Base-by-base conservation (phyloP, 2,797 vertebrate species). In the Catostomus latipinnis region DNA sequence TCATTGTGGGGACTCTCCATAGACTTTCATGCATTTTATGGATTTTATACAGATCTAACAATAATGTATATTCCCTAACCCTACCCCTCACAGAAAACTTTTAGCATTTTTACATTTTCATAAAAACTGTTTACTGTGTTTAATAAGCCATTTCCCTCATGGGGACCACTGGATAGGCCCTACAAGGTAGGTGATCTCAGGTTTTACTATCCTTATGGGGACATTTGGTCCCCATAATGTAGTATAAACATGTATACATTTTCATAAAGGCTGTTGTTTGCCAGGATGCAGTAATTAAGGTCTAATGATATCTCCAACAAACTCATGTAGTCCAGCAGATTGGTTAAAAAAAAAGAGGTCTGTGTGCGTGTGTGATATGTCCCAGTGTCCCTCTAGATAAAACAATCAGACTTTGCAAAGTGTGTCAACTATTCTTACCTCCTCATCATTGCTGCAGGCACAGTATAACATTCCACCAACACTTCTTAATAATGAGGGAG, bases 351-450 rank as follows among this genome's bases (percentile, higher is more conserved):
- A 63, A 63, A 63, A 63, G 68, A 78, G 76, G 69, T 57, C 48
- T 71, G 49, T 53, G 56, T 74, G 56, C 22, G 3, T 71, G 52
- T 70, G n/a, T 46, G 65, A 22, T 56, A 67, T 69, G 60, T 69
- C 69, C 70, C 70, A 61, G 43, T 69, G 62, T 73, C 76, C 76
- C 81, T 75, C 63, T 50, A 52, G 77, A 80, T 73, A 65, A 57
- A 76, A 76, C 16, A n/a, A 76, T 81, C 72, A 76, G 60, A 81
- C 65, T 75, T 83, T 71, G 60, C 48, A 71, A 80, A 79, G 72
- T 78, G 76, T 79, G 81, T 82, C 76, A 74, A 74, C 81, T 82
- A 79, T 73, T 81, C 80, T 81, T 76, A 75, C 73, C 58, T 81
- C 67, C 80, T 76, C 80, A 72, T 80, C 70, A 80, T 80, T 80